Evolutionary conservation across 2,888 invertebrate species (phyloP), one percentile per base, ranked within the genome.

Genomic region (Diarsia dahlii): DNA sequence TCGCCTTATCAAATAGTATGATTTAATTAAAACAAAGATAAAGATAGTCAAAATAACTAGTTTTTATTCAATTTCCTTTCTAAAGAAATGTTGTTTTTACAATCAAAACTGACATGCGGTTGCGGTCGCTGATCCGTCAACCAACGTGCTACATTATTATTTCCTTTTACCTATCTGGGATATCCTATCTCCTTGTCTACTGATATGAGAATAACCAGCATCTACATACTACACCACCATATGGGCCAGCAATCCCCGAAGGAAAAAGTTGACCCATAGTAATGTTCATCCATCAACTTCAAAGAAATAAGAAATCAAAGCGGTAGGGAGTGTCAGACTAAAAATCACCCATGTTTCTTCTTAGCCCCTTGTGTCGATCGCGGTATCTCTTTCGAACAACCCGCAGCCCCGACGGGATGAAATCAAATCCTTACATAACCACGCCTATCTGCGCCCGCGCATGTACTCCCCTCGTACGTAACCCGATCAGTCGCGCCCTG

Each of bases 401-500:
- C n/a, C n/a, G n/a, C n/a, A n/a, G n/a, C n/a, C n/a, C n/a, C n/a
- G n/a, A n/a, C n/a, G n/a, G n/a, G n/a, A n/a, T n/a, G n/a, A n/a
- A n/a, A n/a, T n/a, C n/a, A n/a, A n/a, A n/a, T n/a, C n/a, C n/a
- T n/a, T n/a, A n/a, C n/a, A n/a, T n/a, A n/a, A n/a, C n/a, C n/a
- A n/a, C 72, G 70, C 68, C 23, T 66, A 46, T 75, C 23, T 82
- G 84, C 79, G 82, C 81, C 69, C 73, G 86, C 87, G 89, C 88
- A 81, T 87, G 89, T 88, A 82, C 87, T 86, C 48, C 9, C 13
- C 71, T 85, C 79, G 95, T 91, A 94, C 79, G 95, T 91, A 94
- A 95, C 86, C 82, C 84, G 92, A 95, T 93, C 94, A 94, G 84
- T 91, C 90, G 90, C 72, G 84, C 84, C 77, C 86, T 87, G 92